Percentiles rank a stretch among this genome's conserved stretches.
Conservation (phyloP, 2,113 vertebrate species). For the Oryzias woworae region DNA sequence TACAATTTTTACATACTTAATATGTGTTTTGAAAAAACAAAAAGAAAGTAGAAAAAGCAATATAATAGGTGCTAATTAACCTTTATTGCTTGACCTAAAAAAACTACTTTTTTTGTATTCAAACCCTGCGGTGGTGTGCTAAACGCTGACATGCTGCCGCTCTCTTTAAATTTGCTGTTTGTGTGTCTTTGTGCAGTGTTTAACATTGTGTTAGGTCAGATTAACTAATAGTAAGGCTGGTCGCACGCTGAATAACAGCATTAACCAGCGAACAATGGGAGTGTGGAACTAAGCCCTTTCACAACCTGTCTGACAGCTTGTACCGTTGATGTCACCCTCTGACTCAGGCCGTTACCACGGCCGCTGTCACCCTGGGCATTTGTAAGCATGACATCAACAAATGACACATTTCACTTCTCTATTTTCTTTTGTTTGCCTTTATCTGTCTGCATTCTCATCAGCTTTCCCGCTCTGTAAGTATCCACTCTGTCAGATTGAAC, state of each 20-base stretch:
- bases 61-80: slow-evolving; percentile 18
- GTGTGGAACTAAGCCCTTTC: slow-evolving; percentile 75
- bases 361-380: slow-evolving; percentile 70
- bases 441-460: slow-evolving; percentile 66
- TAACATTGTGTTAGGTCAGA: slow-evolving; percentile 76
- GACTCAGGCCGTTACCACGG: slow-evolving; percentile 76
- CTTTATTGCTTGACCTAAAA: slow-evolving; percentile 52
- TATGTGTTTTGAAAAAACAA: no score
- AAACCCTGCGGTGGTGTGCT: slow-evolving; percentile 51
- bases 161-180: slow-evolving; percentile 62
- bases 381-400: slow-evolving; percentile 74
- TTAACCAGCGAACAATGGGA: slow-evolving; percentile 81
- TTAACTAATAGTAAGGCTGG: slow-evolving; percentile 73
- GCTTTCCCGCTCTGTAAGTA: slow-evolving; percentile 56
- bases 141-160: slow-evolving; percentile 46
- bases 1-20: no score
- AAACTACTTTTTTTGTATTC: slow-evolving; percentile 48
- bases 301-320: slow-evolving; percentile 77
- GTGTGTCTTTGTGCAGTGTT: slow-evolving; percentile 67
- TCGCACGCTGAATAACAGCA: slow-evolving; percentile 77
- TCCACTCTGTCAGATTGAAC: slow-evolving; percentile 37
- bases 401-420: slow-evolving; percentile 57
- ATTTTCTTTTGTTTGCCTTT: slow-evolving; percentile 24
- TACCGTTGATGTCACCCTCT: slow-evolving; percentile 82
- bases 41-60: no score